Evolutionary conservation across 2,888 invertebrate species (phyloP), one percentile per base, ranked within the genome.

Genomic region (Scaptomyza polygonia): DNA sequence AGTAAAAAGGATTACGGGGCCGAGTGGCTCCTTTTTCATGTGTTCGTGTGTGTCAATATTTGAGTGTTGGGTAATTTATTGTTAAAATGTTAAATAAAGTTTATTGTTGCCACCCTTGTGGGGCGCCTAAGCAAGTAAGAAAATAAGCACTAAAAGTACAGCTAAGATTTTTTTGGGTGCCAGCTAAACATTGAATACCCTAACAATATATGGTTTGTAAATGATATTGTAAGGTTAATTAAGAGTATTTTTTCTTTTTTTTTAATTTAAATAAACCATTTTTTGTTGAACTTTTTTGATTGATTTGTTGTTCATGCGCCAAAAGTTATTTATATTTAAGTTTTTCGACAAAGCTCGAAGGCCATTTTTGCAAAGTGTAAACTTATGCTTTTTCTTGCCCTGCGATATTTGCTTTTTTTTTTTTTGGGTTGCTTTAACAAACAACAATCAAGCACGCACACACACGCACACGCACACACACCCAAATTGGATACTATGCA

Each of bases 21-120:
- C 72, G 72, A 77, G 62, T 67, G 70, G 47, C 59, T 47, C 39
- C 27, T 45, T 42, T n/a, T n/a, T 29, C 48, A 52, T 58, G 32
- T 21, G 48, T 48, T 12, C 25, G 43, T 21, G 25, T 43, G 65
- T 68, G 77, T 69, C 77, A 77, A 86, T 84, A 78, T 86, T 80
- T 81, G 78, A 67, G 74, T 69, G 62, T 77, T 76, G 69, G 69
- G 76, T 70, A 79, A 80, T 87, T 88, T 87, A 88, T 88, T 79
- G 75, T 87, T 79, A 74, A 86, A 88, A 82, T 72, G 77, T 79
- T 72, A 62, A 62, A 43, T 48, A 75, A 72, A 83, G 75, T 79
- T 75, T 79, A 81, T 86, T 75, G n/a, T n/a, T 73, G 59, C 65
- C 65, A 63, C 66, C 45, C 57, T 18, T 29, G 6, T 3, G 14